Base-by-base conservation (phyloP, 2,888 invertebrate species). In the Chironomus tentans region DNA sequence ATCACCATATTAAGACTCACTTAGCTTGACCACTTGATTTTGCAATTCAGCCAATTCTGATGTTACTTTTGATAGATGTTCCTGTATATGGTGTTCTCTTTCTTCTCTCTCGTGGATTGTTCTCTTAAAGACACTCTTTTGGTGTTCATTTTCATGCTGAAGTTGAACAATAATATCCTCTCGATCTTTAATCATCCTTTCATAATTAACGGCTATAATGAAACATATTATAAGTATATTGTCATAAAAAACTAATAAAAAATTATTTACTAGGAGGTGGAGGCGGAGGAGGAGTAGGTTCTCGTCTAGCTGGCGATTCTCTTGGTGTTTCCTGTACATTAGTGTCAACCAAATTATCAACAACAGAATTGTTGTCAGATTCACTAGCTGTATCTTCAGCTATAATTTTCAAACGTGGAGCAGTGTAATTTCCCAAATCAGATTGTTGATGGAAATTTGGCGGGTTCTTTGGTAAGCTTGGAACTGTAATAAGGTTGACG, bases 381-480 rank as follows among this genome's bases (percentile, higher is more conserved):
- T 86, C 87, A 78, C 87, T 86, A 4, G 22, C 21, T 18, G n/a
- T 56, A 18, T 56, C 18, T 79, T 90, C 89, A 76, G 86, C 86
- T 1, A 94, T 93, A 74, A 95, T 88, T 28, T 91, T 88, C 68
- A 95, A 97, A 78, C 97, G 96, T 0, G 98, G 98, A 2, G 97
- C 93, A 75, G 95, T 92, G 82, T 99, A 98, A 22, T 93, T 93
- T 76, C 93, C 91, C 81, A 99, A 89, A 82, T 98, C 98, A 68
- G 96, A 92, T 86, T 87, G 87, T 78, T 93, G 88, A 78, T 96
- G 86, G 85, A 99, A 98, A 84, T 99, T 98, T 0, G 98, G 99
- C 77, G 98, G 95, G 80, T 91, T 90, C 85, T 95, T 92, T 2
- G 98, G 98, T 80, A 99, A 85, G 56, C 92, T 88, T 3, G 98